These are phyloP conservation scores for Gymnocypris eckloni DNA, from an alignment of 2,797 vertebrate genomes.

Conservation along the genomic window DNA sequence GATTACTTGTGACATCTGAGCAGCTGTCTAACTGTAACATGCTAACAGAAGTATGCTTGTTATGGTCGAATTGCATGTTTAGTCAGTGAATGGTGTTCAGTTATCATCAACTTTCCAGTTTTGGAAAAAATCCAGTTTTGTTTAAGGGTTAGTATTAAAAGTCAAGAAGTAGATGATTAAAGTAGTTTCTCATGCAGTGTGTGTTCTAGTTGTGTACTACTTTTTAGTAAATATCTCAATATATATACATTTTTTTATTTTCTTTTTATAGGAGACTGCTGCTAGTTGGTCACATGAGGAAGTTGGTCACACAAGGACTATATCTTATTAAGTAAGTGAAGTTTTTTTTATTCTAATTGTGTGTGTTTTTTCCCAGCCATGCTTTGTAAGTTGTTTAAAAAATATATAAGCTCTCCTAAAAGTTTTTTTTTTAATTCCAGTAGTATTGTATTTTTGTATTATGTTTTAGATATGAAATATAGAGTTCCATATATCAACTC, in stretches of 20 bases:
- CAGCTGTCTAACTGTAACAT: background rate
- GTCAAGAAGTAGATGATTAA: background rate
- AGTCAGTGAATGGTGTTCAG: background rate
- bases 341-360: no score
- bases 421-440: background rate
- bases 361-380: background rate
- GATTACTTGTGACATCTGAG: slow-evolving; percentile 27
- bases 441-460: background rate
- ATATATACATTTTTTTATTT: background rate
- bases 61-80: background rate
- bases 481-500: slow-evolving; percentile 12
- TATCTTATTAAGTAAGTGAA: background rate
- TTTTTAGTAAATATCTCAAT: background rate
- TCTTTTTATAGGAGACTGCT: background rate
- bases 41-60: background rate
- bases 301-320: background rate
- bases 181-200: background rate
- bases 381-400: background rate
- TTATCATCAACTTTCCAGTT: background rate
- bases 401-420: background rate
- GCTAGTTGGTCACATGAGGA: background rate
- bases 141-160: background rate
- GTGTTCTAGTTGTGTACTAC: background rate
- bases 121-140: no score
- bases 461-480: background rate